These are phyloP conservation scores for Ceratina australensis DNA, from an alignment of 1,140 invertebrate species.

Conservation along the genomic window DNA sequence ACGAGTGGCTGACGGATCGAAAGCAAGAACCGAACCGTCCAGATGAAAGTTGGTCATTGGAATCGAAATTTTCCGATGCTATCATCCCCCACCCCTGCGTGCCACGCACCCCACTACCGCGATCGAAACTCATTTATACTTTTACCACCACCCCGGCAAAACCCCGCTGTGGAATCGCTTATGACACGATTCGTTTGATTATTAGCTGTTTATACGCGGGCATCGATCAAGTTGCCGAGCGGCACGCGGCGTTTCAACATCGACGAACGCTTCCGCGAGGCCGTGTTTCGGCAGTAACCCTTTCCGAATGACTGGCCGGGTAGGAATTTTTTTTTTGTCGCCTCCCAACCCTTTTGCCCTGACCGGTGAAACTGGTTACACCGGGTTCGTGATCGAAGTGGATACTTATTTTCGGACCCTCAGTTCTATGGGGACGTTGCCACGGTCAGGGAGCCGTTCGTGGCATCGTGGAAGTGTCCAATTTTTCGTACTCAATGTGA, in stretches of 20 bases:
- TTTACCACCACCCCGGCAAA: conserved; percentile 69
- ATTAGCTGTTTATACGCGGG: conserved; percentile 77
- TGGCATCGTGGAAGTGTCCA: conserved; percentile 18
- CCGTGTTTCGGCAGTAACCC: conserved; percentile 55
- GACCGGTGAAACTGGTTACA: conserved; percentile 55
- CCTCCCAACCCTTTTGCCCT: conserved; percentile 15
- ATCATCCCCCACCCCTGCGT: conserved; percentile 53
- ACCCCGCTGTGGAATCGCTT: conserved; percentile 68
- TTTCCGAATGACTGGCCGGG: conserved; percentile 55
- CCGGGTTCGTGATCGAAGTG: conserved; percentile 27
- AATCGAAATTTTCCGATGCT: conserved; percentile 65
- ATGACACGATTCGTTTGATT: conserved; percentile 78
- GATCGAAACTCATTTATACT: conserved; percentile 74
- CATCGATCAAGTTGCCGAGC: conserved; percentile 70
- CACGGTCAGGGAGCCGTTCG: conserved; percentile 12
- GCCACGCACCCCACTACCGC: conserved; percentile 62
- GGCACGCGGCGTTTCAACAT: conserved; percentile 63
- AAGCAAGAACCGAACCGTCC: background rate
- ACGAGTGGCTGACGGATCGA: background rate
- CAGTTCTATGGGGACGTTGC: conserved; percentile 36
- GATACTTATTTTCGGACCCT: conserved; percentile 39
- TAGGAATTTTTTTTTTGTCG: conserved; percentile 28
- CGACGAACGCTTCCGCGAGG: conserved; percentile 59
- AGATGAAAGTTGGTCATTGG: conserved; percentile 30
- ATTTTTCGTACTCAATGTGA: conserved; percentile 22